Conservation (phyloP, 35 echinoderm and acorn worm species). For the Strongylocentrotus purpuratus region DNA sequence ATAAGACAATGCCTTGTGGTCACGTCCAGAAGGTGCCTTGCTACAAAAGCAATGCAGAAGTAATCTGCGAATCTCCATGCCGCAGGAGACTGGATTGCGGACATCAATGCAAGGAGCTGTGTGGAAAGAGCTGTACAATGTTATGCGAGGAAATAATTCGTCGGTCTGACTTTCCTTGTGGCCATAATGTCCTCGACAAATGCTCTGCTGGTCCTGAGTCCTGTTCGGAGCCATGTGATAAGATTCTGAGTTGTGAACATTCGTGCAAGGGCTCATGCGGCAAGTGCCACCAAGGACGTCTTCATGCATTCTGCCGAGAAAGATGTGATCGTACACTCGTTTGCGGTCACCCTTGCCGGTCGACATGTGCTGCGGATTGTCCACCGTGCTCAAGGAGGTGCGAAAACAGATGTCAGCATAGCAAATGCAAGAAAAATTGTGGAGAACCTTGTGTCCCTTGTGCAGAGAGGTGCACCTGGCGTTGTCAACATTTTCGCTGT, state of each 20-base stretch:
- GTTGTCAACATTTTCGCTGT: constrained; percentile 61
- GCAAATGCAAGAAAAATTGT: constrained; percentile 71
- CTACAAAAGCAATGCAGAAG: constrained; percentile 37
- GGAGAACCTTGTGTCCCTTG: constrained; percentile 78
- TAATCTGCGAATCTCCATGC: constrained; percentile 60
- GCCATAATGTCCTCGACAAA: constrained; percentile 66
- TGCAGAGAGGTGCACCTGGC: constrained; percentile 66
- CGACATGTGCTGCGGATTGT: constrained; percentile 70
- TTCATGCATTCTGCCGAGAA: constrained; percentile 66
- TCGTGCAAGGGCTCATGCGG: constrained; percentile 65
- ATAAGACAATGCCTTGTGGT: constrained; percentile 56
- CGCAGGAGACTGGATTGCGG: constrained; percentile 50
- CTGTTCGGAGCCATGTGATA: constrained; percentile 58
- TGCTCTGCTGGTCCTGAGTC: constrained; percentile 64
- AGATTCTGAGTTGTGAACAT: constrained; percentile 72
- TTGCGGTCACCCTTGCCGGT: constrained; percentile 82
- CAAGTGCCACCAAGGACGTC: constrained; percentile 50
- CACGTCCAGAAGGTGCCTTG: constrained; percentile 61
- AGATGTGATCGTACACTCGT: constrained; percentile 77
- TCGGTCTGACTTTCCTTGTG: constrained; percentile 61
- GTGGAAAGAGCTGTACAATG: constrained; percentile 72
- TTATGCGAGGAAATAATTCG: constrained; percentile 47
- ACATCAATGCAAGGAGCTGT: constrained; percentile 69
- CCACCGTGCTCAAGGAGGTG: constrained; percentile 79
- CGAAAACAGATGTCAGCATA: constrained; percentile 84